These are phyloP conservation scores for Zonitis immaculata DNA, from an alignment of 2,888 invertebrate genomes.

Conservation along the genomic window DNA sequence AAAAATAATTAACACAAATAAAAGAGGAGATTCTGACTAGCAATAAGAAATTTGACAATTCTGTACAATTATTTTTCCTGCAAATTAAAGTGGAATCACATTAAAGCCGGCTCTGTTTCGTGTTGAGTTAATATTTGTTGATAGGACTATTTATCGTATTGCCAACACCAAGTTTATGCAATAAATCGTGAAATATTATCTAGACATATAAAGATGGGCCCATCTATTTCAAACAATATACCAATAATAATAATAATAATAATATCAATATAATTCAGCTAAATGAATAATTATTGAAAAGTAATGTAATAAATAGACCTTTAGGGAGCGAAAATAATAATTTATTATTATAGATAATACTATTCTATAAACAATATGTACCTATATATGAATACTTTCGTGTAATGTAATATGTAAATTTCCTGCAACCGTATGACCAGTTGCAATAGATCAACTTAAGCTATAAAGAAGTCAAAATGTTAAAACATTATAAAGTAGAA, in stretches of 20 bases:
- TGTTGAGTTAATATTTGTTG: too few species aligned
- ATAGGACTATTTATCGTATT: conserved; percentile 8
- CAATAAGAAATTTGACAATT: too few species aligned
- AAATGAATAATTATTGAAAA: neutral
- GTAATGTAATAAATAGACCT: neutral
- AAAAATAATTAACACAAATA: too few species aligned
- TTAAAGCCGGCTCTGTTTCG: too few species aligned
- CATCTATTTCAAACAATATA: neutral
- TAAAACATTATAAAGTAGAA: neutral
- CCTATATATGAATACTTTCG: neutral
- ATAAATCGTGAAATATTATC: conserved; percentile 8
- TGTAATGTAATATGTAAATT: neutral
- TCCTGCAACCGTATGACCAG: neutral
- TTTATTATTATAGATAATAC: neutral
- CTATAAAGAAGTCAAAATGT: neutral
- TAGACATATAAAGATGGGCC: neutral
- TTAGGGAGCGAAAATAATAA: neutral
- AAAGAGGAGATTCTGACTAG: too few species aligned
- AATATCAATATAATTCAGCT: too few species aligned
- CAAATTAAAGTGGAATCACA: too few species aligned
- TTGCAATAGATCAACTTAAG: neutral
- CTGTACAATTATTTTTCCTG: too few species aligned
- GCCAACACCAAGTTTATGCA: neutral
- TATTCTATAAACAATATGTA: neutral
- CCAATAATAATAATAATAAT: too few species aligned